Evolutionary conservation across 2,113 vertebrate genomes (phyloP).

Genomic region (Terrapene triunguis): DNA sequence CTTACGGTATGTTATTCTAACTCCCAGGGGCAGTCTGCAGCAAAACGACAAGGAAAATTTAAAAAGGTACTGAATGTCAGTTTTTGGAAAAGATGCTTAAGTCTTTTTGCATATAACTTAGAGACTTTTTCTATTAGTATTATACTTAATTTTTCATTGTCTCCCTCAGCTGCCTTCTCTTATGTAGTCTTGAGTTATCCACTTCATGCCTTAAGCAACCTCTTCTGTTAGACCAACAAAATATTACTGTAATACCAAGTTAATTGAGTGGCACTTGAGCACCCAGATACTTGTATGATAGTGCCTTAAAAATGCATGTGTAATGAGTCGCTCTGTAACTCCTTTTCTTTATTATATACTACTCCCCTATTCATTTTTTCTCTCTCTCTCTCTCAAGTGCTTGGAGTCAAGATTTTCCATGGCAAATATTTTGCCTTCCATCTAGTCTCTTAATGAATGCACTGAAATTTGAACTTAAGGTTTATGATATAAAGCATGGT

Average conservation of each 20-base stretch:
- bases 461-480: neutral
- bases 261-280: neutral
- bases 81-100: constrained; percentile 84
- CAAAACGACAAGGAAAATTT: constrained; percentile 99
- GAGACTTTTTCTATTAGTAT: constrained; percentile 76
- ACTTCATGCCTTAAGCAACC: constrained; percentile 16
- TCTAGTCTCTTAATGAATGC: constrained; percentile 3
- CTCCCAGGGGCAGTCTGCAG: constrained; percentile 99
- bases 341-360: neutral
- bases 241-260: neutral
- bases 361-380: neutral
- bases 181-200: constrained; percentile 50
- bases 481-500: neutral
- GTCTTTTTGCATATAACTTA: constrained; percentile 78
- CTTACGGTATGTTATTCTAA: constrained; percentile 99
- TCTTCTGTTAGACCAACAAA: constrained; percentile 27
- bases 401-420: constrained; percentile 19
- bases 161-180: constrained; percentile 61
- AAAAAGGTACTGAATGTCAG: constrained; percentile 99
- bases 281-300: constrained; percentile 27
- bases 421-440: constrained; percentile 2
- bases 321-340: neutral
- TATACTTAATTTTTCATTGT: constrained; percentile 62
- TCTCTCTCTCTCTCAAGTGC: neutral
- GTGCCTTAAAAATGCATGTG: constrained; percentile 48